These are phyloP conservation scores for Maccullochella peelii DNA, from an alignment of 2,113 vertebrate genomes.

Conservation along the genomic window DNA sequence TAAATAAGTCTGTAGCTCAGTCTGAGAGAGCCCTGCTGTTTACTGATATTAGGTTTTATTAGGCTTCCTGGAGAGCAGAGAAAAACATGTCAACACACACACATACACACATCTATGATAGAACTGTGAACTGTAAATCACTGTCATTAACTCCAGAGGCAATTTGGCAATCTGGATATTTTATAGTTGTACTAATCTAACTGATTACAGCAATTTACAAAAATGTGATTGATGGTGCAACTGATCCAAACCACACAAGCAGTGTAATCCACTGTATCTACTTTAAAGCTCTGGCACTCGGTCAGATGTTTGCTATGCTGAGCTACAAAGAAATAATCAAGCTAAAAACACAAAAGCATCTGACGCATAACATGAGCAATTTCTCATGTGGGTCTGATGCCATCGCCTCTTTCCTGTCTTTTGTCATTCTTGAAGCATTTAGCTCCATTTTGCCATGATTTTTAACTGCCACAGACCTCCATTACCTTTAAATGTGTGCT, in stretches of 20 bases:
- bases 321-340: constrained; percentile 40
- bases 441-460: background rate
- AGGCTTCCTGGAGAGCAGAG: constrained; percentile 54
- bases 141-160: constrained; percentile 54
- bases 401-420: background rate
- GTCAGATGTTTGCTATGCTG: constrained; percentile 39
- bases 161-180: constrained; percentile 58
- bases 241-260: constrained; percentile 60
- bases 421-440: background rate
- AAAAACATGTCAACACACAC: constrained; percentile 45
- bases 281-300: constrained; percentile 36
- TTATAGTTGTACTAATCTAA: constrained; percentile 67
- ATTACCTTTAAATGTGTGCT: background rate
- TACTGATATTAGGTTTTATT: constrained; percentile 54
- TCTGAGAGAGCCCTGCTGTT: constrained; percentile 40
- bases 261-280: constrained; percentile 37
- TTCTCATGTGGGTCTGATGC: constrained; percentile 1
- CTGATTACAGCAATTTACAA: constrained; percentile 66
- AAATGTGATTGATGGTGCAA: constrained; percentile 55
- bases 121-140: constrained; percentile 50
- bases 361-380: background rate
- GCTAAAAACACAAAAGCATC: constrained; percentile 49
- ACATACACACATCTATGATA: constrained; percentile 15
- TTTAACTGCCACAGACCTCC: background rate
- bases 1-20: constrained; percentile 10